Percentiles rank a stretch among this genome's conserved stretches.
Evolutionary conservation across 1,140 invertebrate species (phyloP).

Genomic region (Drosophila subpulchrella): DNA sequence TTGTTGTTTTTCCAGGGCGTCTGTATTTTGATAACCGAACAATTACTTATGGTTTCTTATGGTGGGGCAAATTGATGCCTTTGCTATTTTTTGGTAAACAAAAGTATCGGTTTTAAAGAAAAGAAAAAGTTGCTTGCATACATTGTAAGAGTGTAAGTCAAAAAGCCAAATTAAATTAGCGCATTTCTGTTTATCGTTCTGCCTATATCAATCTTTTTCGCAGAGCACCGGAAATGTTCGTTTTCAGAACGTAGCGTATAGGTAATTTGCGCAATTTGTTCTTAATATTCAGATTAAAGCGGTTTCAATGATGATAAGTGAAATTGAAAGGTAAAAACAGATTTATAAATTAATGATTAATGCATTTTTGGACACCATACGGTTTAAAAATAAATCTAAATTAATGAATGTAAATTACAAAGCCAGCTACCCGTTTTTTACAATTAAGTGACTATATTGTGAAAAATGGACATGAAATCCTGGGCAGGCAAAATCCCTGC

Average conservation of each 20-base stretch:
- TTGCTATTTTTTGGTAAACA: constrained; percentile 11
- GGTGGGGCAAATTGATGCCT: neutral
- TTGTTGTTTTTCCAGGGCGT: constrained; percentile 35
- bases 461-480: neutral
- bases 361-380: neutral
- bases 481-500: neutral
- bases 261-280: constrained; percentile 31
- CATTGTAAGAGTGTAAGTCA: neutral
- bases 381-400: neutral
- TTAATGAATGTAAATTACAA: neutral
- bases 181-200: constrained; percentile 4
- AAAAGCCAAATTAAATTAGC: constrained; percentile 24
- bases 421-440: neutral
- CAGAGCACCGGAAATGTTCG: constrained; percentile 37
- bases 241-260: constrained; percentile 32
- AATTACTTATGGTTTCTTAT: constrained; percentile 35
- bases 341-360: constrained; percentile 18
- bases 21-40: constrained; percentile 18
- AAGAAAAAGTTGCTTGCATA: neutral
- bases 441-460: neutral
- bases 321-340: constrained; percentile 14
- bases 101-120: neutral
- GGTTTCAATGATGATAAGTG: constrained; percentile 31
- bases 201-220: constrained; percentile 18
- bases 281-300: constrained; percentile 26